Conservation (phyloP, 1,140 invertebrate species). For the Drosophila watanabei region DNA sequence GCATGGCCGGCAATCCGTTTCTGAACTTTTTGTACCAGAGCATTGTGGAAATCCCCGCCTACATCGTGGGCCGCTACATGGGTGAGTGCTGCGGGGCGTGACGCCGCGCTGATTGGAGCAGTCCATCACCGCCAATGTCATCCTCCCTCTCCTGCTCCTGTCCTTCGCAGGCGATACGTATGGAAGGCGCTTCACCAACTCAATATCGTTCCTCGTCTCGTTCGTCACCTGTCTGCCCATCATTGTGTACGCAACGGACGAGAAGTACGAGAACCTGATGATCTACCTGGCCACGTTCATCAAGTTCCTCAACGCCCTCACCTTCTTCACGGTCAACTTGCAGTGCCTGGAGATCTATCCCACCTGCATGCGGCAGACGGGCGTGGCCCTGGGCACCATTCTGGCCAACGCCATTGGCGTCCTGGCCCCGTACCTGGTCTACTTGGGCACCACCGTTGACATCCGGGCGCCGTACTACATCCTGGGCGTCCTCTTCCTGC, state of each 20-base stretch:
- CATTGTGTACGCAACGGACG: constrained; percentile 77
- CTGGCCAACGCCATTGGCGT: constrained; percentile 87
- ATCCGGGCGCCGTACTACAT: constrained; percentile 87
- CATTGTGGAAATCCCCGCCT: constrained; percentile 88
- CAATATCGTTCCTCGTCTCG: constrained; percentile 84
- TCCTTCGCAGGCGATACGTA: constrained; percentile 84
- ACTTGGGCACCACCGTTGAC: constrained; percentile 86
- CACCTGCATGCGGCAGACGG: constrained; percentile 89
- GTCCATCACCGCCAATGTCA: constrained; percentile 30
- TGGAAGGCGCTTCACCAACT: constrained; percentile 87
- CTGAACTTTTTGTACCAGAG: constrained; percentile 89
- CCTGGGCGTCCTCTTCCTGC: constrained; percentile 87
- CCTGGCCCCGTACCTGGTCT: constrained; percentile 90
- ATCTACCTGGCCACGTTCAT: constrained; percentile 87
- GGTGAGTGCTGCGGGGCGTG: constrained; percentile 63
- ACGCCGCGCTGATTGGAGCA: constrained; percentile 53
- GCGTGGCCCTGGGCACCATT: constrained; percentile 88
- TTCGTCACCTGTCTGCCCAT: constrained; percentile 86
- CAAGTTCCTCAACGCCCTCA: constrained; percentile 88
- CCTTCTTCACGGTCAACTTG: constrained; percentile 88
- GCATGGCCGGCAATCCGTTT: constrained; percentile 89
- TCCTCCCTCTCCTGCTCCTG: neutral
- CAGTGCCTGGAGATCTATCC: constrained; percentile 90
- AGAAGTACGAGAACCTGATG: constrained; percentile 81
- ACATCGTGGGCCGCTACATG: constrained; percentile 86